A percentile compares a stretch with the other conserved stretches of the same genome.
Evolutionary conservation across 35 echinoderm and acorn worm species (phyloP).

Genomic region (Ophiothrix spiculata): DNA sequence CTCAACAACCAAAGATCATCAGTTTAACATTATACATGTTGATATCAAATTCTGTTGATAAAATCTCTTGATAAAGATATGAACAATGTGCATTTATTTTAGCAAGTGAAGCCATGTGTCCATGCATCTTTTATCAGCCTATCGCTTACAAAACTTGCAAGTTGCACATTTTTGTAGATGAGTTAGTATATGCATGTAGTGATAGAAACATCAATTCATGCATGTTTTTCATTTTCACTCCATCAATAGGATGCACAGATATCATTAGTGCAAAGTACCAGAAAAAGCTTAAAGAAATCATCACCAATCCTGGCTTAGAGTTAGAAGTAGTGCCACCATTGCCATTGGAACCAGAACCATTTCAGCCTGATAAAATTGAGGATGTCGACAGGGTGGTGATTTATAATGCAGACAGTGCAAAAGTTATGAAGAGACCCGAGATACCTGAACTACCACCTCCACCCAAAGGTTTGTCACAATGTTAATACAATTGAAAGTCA

Average conservation of each 20-base stretch:
- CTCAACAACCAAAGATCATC: too few relatives aligned
- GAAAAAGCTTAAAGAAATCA: neutral
- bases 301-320: neutral
- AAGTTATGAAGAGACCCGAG: neutral
- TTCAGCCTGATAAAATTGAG: neutral
- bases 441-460: neutral
- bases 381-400: neutral
- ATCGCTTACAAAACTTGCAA: too few relatives aligned
- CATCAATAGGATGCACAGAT: neutral
- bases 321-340: neutral
- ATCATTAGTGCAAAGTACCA: neutral
- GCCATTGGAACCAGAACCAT: conserved; percentile 12
- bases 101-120: too few relatives aligned
- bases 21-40: too few relatives aligned
- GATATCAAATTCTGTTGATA: too few relatives aligned
- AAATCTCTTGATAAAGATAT: too few relatives aligned
- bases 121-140: too few relatives aligned
- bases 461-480: conserved; percentile 19
- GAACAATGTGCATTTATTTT: too few relatives aligned
- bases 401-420: neutral
- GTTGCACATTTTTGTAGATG: too few relatives aligned
- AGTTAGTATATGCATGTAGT: neutral
- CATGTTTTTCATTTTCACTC: neutral
- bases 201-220: neutral
- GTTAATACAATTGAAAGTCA: neutral